phyloP scores from a whole-genome alignment of 2,797 vertebrate genomes.

The Tangara arthus region DNA sequence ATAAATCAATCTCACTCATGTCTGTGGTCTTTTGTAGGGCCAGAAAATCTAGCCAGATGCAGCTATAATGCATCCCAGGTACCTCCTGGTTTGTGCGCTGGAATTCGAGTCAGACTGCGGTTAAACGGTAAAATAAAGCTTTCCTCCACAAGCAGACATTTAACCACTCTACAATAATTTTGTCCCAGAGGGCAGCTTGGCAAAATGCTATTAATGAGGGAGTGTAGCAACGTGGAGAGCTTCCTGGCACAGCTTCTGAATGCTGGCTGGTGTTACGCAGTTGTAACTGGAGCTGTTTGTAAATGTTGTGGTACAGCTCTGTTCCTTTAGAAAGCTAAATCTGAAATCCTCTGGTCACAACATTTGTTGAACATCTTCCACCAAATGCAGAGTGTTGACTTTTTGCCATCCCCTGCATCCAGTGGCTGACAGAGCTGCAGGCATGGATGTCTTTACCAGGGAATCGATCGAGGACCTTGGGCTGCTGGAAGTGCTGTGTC shows the following conservation, averaged over 20 bases:
- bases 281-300: slow-evolving; percentile 13
- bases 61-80: slow-evolving; percentile 20
- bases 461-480: accelerated
- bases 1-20: slow-evolving; percentile 1
- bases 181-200: slow-evolving; percentile 46
- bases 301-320: slow-evolving; percentile 2
- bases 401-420: neutral
- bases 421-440: neutral
- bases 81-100: neutral
- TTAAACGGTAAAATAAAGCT: slow-evolving; percentile 40
- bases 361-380: slow-evolving; percentile 28
- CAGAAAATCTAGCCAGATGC: neutral
- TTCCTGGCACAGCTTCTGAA: slow-evolving; percentile 40
- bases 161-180: slow-evolving; percentile 34
- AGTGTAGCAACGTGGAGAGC: slow-evolving; percentile 13
- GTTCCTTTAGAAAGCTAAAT: slow-evolving; percentile 12
- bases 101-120: slow-evolving; percentile 13
- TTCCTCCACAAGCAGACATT: slow-evolving; percentile 21
- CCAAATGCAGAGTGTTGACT: neutral
- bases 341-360: slow-evolving; percentile 37
- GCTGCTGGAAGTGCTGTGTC: neutral
- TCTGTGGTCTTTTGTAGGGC: neutral
- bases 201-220: slow-evolving; percentile 44
- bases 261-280: neutral
- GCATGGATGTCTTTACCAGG: neutral